These are phyloP conservation scores for Suricata suricatta DNA, from an alignment of 2,113 vertebrate species.

Conservation along the genomic window DNA sequence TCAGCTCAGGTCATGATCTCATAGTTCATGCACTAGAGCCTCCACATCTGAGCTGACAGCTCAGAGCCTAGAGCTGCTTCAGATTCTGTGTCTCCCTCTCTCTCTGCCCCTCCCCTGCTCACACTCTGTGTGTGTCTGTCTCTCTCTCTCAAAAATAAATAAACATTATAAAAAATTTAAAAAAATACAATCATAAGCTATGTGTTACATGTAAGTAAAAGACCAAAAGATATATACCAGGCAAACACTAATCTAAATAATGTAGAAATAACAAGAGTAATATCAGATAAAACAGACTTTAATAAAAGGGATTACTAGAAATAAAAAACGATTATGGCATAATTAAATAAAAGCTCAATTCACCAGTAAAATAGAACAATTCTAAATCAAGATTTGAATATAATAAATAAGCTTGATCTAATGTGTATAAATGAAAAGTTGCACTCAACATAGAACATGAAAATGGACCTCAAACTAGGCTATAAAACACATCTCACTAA, in stretches of 20 bases:
- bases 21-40: no score
- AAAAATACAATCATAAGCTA: background rate
- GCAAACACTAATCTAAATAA: background rate
- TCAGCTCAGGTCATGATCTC: no score
- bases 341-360: background rate
- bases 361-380: background rate
- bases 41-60: no score
- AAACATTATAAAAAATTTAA: no score
- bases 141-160: no score
- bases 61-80: no score
- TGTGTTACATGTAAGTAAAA: background rate
- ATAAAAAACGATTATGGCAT: background rate
- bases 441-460: background rate
- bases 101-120: no score
- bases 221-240: background rate
- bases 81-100: no score
- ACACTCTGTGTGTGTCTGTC: no score
- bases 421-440: background rate
- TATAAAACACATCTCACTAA: background rate
- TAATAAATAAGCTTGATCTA: background rate
- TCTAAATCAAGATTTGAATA: background rate
- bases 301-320: background rate
- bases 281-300: conserved; percentile 1
- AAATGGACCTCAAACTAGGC: background rate
- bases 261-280: background rate